Evolutionary conservation across 35 echinoderm and acorn worm genomes (phyloP).

Genomic region (Diadema setosum): DNA sequence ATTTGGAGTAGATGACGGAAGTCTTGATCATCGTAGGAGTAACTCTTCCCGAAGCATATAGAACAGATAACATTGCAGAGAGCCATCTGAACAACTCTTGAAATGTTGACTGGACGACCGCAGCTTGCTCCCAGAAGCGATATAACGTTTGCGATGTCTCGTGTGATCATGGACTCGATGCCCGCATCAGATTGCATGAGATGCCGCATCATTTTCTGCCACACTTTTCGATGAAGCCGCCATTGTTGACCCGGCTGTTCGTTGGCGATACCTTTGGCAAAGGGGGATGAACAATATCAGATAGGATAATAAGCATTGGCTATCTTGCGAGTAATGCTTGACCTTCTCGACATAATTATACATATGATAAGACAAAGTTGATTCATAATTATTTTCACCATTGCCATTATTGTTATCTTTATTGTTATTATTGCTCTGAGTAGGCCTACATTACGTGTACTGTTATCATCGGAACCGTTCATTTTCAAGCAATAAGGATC

Average conservation of each 20-base stretch:
- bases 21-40: constrained; percentile 20
- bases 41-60: constrained; percentile 82
- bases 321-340: background rate
- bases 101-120: constrained; percentile 36
- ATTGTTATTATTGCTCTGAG: no score
- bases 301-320: background rate
- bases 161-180: constrained; percentile 51
- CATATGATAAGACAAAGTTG: no score
- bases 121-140: background rate
- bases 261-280: constrained; percentile 73
- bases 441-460: no score
- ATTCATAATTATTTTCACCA: no score
- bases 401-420: no score
- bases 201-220: constrained; percentile 48
- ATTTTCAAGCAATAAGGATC: no score
- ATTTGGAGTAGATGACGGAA: constrained; percentile 61
- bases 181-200: constrained; percentile 10
- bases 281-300: background rate
- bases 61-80: constrained; percentile 85
- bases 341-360: no score
- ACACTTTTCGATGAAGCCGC: constrained; percentile 55
- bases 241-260: constrained; percentile 52
- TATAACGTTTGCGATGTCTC: constrained; percentile 31
- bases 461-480: no score
- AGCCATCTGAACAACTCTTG: constrained; percentile 45